phyloP scores from a whole-genome alignment of 1,140 invertebrate species.

The Phocides pigmalion region DNA sequence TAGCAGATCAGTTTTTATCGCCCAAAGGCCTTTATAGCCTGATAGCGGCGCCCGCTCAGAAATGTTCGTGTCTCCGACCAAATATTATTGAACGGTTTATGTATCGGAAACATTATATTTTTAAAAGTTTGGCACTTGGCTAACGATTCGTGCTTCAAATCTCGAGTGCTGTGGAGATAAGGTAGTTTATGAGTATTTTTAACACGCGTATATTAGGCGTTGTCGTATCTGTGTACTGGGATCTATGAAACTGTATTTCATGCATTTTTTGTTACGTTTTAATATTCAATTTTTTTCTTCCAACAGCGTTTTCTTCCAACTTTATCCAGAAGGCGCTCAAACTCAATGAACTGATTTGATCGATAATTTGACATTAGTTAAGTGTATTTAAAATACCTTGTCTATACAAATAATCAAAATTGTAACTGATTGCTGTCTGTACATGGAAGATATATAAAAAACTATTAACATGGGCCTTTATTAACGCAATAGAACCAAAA shows the following conservation, averaged over 20 bases:
- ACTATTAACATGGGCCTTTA: too few relatives aligned
- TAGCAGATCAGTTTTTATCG: constrained; percentile 84
- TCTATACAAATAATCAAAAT: too few relatives aligned
- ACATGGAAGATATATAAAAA: too few relatives aligned
- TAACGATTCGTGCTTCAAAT: constrained; percentile 60
- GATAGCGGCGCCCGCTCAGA: constrained; percentile 61
- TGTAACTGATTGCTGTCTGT: too few relatives aligned
- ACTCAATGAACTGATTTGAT: too few relatives aligned
- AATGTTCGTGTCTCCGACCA: constrained; percentile 73
- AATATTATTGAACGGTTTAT: constrained; percentile 79
- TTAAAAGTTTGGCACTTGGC: constrained; percentile 77
- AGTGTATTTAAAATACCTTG: too few relatives aligned
- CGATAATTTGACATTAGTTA: too few relatives aligned
- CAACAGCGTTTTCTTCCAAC: too few relatives aligned
- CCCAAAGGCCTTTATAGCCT: constrained; percentile 80
- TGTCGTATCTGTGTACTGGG: too few relatives aligned
- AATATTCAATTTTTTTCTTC: too few relatives aligned
- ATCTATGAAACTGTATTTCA: background rate
- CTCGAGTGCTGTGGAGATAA: constrained; percentile 27
- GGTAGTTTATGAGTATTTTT: background rate
- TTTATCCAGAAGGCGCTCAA: too few relatives aligned
- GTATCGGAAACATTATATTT: constrained; percentile 81
- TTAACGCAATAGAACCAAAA: too few relatives aligned
- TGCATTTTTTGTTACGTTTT: background rate
- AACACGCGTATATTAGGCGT: background rate